Percentiles rank a stretch among this genome's conserved stretches.
Conservation (phyloP, 2,888 invertebrate species). For the Drosophila subquinaria region DNA sequence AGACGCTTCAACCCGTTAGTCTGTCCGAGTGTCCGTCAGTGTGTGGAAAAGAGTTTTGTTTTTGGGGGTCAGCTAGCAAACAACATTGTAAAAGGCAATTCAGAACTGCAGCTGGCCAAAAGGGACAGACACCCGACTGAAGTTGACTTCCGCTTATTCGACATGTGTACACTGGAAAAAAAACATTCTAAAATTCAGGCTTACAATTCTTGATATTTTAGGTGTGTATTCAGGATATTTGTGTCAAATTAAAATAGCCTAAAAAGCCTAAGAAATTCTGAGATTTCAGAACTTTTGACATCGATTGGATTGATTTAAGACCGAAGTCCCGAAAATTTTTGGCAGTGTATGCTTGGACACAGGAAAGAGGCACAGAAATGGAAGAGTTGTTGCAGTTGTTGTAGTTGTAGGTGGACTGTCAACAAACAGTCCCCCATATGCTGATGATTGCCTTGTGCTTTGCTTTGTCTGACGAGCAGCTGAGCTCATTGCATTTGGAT, state of each 20-base stretch:
- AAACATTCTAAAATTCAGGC: too few species aligned
- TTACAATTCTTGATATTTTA: too few species aligned
- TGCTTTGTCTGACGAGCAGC: conserved; percentile 22
- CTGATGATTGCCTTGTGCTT: conserved; percentile 53
- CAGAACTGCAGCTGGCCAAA: conserved; percentile 32
- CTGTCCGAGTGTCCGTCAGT: background rate
- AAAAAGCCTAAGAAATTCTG: too few species aligned
- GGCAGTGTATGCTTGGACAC: background rate
- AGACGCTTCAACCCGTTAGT: conserved; percentile 48
- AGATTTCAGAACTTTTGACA: too few species aligned
- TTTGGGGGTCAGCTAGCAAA: conserved; percentile 64
- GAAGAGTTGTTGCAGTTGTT: background rate
- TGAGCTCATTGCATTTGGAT: conserved; percentile 59
- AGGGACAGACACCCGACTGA: conserved; percentile 41
- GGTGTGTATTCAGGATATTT: too few species aligned
- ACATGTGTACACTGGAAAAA: conserved; percentile 18
- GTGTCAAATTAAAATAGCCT: too few species aligned
- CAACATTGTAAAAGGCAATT: conserved; percentile 75
- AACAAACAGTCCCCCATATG: conserved; percentile 43
- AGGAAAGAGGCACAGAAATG: background rate
- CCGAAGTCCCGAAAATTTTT: too few species aligned
- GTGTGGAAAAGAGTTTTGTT: conserved; percentile 56
- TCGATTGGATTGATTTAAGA: too few species aligned
- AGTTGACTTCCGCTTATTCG: conserved; percentile 72
- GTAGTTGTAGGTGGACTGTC: conserved; percentile 38